A percentile compares a stretch with the other conserved stretches of the same genome.
phyloP scores from a whole-genome alignment of 2,888 invertebrate species.

The Syrphus vitripennis region DNA sequence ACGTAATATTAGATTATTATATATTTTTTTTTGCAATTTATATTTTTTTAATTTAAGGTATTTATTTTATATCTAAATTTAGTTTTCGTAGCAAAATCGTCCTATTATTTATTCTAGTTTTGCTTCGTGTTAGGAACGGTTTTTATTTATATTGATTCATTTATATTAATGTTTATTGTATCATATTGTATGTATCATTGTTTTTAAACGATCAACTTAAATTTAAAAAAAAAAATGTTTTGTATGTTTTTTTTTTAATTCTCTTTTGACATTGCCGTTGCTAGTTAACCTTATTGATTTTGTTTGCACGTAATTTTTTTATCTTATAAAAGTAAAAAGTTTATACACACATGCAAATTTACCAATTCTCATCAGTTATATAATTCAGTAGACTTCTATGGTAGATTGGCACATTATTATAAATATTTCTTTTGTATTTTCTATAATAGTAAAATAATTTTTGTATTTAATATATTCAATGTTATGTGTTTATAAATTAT shows the following conservation, averaged over 20 bases:
- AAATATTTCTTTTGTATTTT: not conserved
- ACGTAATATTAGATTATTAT: not conserved
- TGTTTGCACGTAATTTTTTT: constrained; percentile 35
- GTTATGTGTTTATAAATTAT: not conserved
- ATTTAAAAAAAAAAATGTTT: constrained; percentile 3
- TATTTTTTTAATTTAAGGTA: not conserved
- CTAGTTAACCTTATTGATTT: constrained; percentile 56
- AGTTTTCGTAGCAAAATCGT: constrained; percentile 13
- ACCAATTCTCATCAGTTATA: constrained; percentile 48
- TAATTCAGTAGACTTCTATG: constrained; percentile 55
- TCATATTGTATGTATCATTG: not conserved
- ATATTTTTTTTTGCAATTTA: not conserved
- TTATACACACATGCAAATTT: constrained; percentile 53
- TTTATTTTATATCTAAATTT: constrained; percentile 2
- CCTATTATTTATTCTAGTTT: constrained; percentile 1
- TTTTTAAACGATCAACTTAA: not conserved
- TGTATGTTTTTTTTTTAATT: constrained; percentile 24
- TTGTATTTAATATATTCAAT: constrained; percentile 30
- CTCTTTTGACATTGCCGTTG: constrained; percentile 47
- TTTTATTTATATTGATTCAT: constrained; percentile 26
- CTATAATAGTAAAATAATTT: constrained; percentile 45
- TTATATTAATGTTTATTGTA: constrained; percentile 16
- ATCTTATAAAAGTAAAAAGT: constrained; percentile 70
- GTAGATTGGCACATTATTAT: constrained; percentile 62
- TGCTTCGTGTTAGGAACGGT: constrained; percentile 54